A percentile compares a stretch with the other conserved stretches of the same genome.
Conservation (phyloP, 2,797 vertebrate genomes). For the Falco columbarius region DNA sequence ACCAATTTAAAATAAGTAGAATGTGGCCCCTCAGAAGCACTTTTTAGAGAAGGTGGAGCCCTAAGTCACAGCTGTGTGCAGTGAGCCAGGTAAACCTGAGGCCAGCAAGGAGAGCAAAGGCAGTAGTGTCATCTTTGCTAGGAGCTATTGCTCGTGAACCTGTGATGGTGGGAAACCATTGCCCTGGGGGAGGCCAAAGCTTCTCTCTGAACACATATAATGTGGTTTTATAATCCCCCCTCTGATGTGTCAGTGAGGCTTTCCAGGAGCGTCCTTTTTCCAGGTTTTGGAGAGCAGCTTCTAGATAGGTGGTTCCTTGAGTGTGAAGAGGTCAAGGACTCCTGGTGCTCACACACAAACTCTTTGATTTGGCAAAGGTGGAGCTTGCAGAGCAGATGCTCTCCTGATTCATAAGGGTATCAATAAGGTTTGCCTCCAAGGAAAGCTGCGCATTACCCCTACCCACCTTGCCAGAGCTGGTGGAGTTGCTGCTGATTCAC, state of each 20-base stretch:
- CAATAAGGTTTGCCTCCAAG: background rate
- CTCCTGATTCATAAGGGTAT: background rate
- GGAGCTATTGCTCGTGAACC: background rate
- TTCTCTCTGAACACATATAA: background rate
- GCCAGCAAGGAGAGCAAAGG: background rate
- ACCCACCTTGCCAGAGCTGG: background rate
- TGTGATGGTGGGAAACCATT: background rate
- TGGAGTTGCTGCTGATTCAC: background rate
- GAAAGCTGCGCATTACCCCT: background rate
- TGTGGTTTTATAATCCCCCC: background rate
- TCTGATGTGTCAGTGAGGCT: background rate
- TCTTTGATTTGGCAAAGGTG: background rate
- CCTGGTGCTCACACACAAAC: accelerated
- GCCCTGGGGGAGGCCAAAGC: background rate
- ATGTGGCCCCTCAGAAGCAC: background rate
- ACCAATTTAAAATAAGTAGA: background rate
- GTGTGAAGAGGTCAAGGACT: background rate
- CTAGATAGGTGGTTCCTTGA: background rate
- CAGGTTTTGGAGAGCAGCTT: background rate
- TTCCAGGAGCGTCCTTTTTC: background rate
- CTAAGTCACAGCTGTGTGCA: too few species aligned
- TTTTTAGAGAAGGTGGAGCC: background rate
- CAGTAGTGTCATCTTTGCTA: background rate
- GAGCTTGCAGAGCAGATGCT: background rate
- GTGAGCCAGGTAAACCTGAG: background rate